Percentiles rank a stretch among this genome's conserved stretches.
Evolutionary conservation across 2,888 invertebrate genomes (phyloP).

Genomic region (Andrena chrysosceles): DNA sequence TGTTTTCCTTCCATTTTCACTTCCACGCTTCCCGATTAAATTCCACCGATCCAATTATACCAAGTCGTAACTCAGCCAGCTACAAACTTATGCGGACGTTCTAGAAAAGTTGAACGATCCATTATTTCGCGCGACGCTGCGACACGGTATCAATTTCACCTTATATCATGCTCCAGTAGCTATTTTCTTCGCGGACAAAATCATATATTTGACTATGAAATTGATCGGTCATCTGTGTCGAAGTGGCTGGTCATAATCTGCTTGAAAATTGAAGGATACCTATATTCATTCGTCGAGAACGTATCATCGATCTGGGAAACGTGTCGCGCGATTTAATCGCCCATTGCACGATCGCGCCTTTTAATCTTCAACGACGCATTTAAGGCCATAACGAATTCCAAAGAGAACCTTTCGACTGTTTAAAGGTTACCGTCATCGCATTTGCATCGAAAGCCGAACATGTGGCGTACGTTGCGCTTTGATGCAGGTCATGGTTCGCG

Average conservation of each 20-base stretch:
- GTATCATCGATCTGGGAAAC: not conserved
- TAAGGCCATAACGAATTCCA: constrained; percentile 21
- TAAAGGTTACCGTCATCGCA: constrained; percentile 23
- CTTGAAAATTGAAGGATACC: not conserved
- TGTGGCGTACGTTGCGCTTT: not conserved
- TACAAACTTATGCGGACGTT: not conserved
- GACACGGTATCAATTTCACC: not conserved
- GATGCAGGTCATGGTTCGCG: constrained; percentile 10
- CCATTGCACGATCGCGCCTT: not conserved
- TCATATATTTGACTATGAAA: too few relatives aligned
- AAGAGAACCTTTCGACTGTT: not conserved
- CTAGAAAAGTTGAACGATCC: constrained; percentile 2
- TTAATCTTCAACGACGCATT: not conserved
- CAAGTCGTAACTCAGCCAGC: not conserved
- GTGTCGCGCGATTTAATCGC: not conserved
- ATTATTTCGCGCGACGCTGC: not conserved
- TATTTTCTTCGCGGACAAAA: not conserved
- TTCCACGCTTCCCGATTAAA: not conserved
- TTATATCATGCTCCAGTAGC: not conserved
- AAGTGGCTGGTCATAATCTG: too few relatives aligned
- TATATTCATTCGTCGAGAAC: not conserved
- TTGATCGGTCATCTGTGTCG: too few relatives aligned
- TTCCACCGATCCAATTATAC: not conserved
- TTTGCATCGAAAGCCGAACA: not conserved
- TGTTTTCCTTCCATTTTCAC: not conserved